Conservation (phyloP, 2,888 invertebrate species). For the Phaedon cochleariae region DNA sequence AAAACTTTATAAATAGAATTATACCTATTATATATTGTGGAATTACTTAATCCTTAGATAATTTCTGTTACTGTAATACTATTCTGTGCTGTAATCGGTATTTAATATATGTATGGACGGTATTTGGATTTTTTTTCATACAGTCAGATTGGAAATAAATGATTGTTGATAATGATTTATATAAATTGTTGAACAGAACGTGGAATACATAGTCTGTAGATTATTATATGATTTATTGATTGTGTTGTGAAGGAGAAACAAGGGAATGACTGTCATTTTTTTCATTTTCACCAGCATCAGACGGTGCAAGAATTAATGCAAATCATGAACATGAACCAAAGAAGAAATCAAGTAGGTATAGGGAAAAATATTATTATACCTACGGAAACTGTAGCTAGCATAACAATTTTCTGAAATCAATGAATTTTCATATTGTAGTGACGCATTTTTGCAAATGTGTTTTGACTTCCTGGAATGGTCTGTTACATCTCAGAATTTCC, state of each 20-base stretch:
- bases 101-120: slow-evolving; percentile 14
- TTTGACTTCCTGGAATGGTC: too few relatives aligned
- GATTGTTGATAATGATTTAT: slow-evolving; percentile 16
- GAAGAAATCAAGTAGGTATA: too few relatives aligned
- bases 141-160: slow-evolving; percentile 12
- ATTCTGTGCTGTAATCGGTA: slow-evolving; percentile 21
- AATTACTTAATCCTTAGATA: slow-evolving; percentile 32
- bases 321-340: too few relatives aligned
- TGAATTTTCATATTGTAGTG: too few relatives aligned
- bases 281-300: too few relatives aligned
- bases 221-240: slow-evolving; percentile 15
- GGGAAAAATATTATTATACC: too few relatives aligned
- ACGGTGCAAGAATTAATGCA: too few relatives aligned
- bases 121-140: slow-evolving; percentile 14
- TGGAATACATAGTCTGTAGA: slow-evolving; percentile 14
- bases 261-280: neutral
- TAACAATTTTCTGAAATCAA: too few relatives aligned
- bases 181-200: slow-evolving; percentile 8
- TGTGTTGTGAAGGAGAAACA: slow-evolving; percentile 10
- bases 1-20: slow-evolving; percentile 19
- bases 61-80: slow-evolving; percentile 29
- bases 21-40: slow-evolving; percentile 8
- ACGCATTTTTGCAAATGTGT: too few relatives aligned
- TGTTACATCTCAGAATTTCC: too few relatives aligned
- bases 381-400: too few relatives aligned